A percentile compares a stretch with the other conserved stretches of the same genome.
These are phyloP conservation scores for Seira sanloemensis DNA, from an alignment of 2,888 invertebrate species.

Conservation along the genomic window DNA sequence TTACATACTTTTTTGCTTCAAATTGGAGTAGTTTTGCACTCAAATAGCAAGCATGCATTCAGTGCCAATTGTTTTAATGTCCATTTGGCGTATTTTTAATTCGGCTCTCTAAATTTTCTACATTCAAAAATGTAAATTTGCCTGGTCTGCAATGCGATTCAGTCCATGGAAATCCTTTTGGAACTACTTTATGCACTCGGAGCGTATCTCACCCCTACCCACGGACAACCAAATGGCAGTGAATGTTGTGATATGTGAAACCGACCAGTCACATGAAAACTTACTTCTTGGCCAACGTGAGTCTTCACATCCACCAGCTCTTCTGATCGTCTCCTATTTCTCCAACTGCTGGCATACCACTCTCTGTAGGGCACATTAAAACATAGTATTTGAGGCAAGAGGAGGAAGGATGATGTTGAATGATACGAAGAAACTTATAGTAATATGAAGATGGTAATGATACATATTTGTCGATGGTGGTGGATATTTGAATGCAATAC, in stretches of 20 bases:
- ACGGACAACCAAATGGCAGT: neutral
- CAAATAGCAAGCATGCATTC: too few relatives aligned
- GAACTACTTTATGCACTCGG: too few relatives aligned
- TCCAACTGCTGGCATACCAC: neutral
- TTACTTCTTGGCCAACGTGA: neutral
- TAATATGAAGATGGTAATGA: neutral
- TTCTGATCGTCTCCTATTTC: neutral
- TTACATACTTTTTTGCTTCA: too few relatives aligned
- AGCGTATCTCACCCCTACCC: neutral
- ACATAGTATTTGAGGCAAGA: too few relatives aligned
- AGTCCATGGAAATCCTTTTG: too few relatives aligned
- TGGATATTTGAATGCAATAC: neutral
- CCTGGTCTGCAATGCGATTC: too few relatives aligned
- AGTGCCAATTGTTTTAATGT: too few relatives aligned
- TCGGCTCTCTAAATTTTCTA: too few relatives aligned
- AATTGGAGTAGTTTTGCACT: too few relatives aligned
- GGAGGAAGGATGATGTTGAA: neutral
- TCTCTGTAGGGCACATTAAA: neutral
- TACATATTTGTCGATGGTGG: neutral
- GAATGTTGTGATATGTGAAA: neutral
- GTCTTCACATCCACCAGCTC: neutral
- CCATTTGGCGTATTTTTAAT: too few relatives aligned
- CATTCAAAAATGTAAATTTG: too few relatives aligned
- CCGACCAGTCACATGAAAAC: neutral
- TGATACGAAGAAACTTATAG: too few relatives aligned